Percentiles rank a stretch among this genome's conserved stretches.
Conservation (phyloP, 1,140 invertebrate species). For the Drosophila takahashii region DNA sequence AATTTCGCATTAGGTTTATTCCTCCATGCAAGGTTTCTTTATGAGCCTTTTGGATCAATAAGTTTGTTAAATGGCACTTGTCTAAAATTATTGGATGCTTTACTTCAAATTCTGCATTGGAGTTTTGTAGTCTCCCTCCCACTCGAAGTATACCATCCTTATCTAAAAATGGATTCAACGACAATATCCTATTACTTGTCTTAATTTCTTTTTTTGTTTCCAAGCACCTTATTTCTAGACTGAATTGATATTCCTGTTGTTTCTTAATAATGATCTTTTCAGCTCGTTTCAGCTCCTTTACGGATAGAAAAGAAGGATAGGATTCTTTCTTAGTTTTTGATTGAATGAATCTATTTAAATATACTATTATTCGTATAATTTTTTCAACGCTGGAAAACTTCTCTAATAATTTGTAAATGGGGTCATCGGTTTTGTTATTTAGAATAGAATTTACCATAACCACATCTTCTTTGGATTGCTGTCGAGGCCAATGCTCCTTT, state of each 20-base stretch:
- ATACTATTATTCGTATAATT: background rate
- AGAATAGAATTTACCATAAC: background rate
- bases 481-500: background rate
- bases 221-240: constrained; percentile 1
- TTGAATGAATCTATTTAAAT: constrained; percentile 4
- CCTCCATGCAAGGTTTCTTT: too few species aligned
- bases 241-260: constrained; percentile 3
- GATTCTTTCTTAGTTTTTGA: background rate
- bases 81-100: too few species aligned
- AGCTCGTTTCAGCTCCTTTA: background rate
- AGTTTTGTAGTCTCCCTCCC: constrained; percentile 5
- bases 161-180: constrained; percentile 8
- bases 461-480: background rate
- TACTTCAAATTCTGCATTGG: background rate
- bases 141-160: constrained; percentile 4
- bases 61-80: too few species aligned
- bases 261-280: background rate
- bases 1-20: too few species aligned
- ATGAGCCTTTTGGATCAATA: too few species aligned
- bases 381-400: constrained; percentile 7
- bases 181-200: constrained; percentile 9
- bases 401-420: constrained; percentile 4
- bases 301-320: background rate
- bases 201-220: constrained; percentile 4
- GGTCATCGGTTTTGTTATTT: background rate